Evolutionary conservation across 2,797 vertebrate genomes (phyloP), one percentile per base, ranked within the genome.

Genomic region (Sebastes dallii): DNA sequence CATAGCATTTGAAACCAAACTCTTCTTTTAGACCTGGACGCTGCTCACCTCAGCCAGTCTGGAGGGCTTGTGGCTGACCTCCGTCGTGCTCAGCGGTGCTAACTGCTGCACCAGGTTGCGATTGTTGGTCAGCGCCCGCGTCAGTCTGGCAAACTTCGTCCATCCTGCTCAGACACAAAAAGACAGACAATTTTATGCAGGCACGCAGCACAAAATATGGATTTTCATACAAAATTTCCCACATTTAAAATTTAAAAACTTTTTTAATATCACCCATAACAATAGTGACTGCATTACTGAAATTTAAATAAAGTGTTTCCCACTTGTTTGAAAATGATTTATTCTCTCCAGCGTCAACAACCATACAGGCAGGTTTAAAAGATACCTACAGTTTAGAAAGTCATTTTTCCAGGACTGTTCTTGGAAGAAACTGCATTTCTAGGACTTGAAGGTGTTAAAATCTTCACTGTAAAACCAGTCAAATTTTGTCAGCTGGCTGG

Each of bases 141-240:
- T 99, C 93, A 99, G 93, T 78, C 98, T 95, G 32, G 98, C 98
- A 93, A 99, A 98, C 93, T 99, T 99, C 4, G 98, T 97, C 98
- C 98, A 99, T 78, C 98, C 98, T 97, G 92, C 8, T n/a, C 54
- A 46, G 13, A 80, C 32, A 76, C 8, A 65, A 39, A 36, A 70
- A 55, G 8, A 77, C 11, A 68, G 18, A 50, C n/a, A 3, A 10
- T 67, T 32, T 55, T 8, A 67, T 46, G 18, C 20, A 67, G 5
- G 5, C 14, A 27, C 14, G 8, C 16, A 73, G 12, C 16, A 42
- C 12, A 34, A 55, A 34, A 34, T 32, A 10, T 9, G 1, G 1
- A 24, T 39, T 29, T 14, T 55, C 12, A 39, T 12, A 14, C 4
- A 32, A 46, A 56, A 32, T 24, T 10, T 16, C 16, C 16, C 11